Base-by-base conservation (phyloP, 2,113 vertebrate species). In the Callorhinus ursinus region DNA sequence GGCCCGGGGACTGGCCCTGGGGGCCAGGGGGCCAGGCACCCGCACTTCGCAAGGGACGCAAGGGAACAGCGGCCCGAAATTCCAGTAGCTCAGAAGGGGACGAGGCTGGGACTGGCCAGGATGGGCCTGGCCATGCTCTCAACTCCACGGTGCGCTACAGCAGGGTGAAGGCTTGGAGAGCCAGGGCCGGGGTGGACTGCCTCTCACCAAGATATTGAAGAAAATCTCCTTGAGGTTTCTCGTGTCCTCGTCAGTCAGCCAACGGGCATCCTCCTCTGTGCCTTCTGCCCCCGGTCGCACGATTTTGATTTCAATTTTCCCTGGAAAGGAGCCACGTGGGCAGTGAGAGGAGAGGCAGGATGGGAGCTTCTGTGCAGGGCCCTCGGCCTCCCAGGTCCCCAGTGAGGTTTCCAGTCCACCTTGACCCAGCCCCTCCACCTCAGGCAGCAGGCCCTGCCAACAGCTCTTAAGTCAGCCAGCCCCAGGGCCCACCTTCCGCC, bases 251-350 rank as follows among this genome's bases (percentile, higher is more conserved):
- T 99, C 99, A 7, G 99, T 99, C 90, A 99, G 98, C 99, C 99
- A 99, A 69, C 99, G 99, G n/a, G 99, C 98, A 42, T 99, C 99
- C 0, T 99, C 98, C 49, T 99, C 99, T 14, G 96, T 42, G 4
- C 97, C 15, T 99, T 99, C 95, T 97, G 51, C 98, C 98, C 97
- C 99, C 97, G 46, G 99, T 95, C 1, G 99, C 93, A 99, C 98
- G 69, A 99, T 99, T 98, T 99, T 99, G 96, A 99, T 99, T 97
- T 99, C 99, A 69, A 99, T 99, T 98, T 99, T 99, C 96, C 99
- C 99, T 99, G 92, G 39, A 76, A 74, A 95, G 77, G 57, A 81
- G 33, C 33, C 31, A 16, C 1, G 51, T 10, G 63, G 81, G 49
- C 18, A 46, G 39, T 96, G 94, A 97, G 87, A 51, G n/a, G 42